Base-by-base conservation (phyloP, 2,113 vertebrate species). In the Ellobius talpinus region DNA sequence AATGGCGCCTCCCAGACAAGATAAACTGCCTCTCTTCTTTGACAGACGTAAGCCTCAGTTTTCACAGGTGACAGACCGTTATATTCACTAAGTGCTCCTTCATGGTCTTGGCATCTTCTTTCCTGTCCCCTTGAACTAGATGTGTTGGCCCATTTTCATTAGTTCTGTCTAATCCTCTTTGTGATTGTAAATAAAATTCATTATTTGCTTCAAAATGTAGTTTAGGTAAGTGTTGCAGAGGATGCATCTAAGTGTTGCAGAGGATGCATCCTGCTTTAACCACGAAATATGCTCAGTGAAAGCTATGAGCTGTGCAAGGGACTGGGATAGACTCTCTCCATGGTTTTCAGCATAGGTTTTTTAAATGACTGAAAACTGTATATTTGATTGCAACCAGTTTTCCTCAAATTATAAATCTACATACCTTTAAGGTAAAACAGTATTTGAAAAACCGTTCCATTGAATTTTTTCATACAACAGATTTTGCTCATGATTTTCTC, bases 181-280 rank as follows among this genome's bases (percentile, higher is more conserved):
- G 86, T 94, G 61, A 63, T 68, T 93, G 33, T 92, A 85, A 94
- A 89, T 93, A 70, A 95, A 91, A 78, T 95, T 87, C 33, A 92
- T 45, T 89, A 87, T 36, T 91, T 70, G 33, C 66, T 95, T 21
- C 50, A 91, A 74, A 94, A 86, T 89, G 2, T 93, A 91, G 84
- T 82, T 89, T 93, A 89, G 78, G 94, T 94, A 86, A 91, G 72
- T 87, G 45, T 96, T 96, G 58, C 88, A 96, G 66, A 70, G 88
- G 84, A 77, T 77, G 65, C 68, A 92, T 9, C 95, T 94, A 86
- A 91, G 72, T 87, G 45, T 96, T 96, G 58, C 88, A 96, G 66
- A 70, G 88, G 84, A 77, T 77, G 65, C 68, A 92, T 9, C 96
- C 39, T 65, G 14, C 90, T 95, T 95, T 96, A 94, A 97, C 93